A percentile compares a stretch with the other conserved stretches of the same genome.
Evolutionary conservation across 2,797 vertebrate species (phyloP).

Genomic region (Acrossocheilus fasciatus): DNA sequence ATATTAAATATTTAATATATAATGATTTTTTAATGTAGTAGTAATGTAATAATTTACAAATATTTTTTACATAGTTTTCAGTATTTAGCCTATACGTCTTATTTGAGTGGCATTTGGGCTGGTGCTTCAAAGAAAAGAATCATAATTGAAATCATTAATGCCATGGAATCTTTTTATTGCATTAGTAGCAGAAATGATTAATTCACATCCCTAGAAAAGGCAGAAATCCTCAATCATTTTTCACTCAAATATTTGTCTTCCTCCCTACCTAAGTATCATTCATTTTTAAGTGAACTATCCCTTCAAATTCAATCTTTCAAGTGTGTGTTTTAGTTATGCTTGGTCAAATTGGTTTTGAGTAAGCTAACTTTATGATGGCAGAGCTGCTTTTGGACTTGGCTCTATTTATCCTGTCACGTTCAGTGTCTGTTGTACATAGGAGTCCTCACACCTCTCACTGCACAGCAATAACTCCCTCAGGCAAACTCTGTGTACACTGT

Average conservation of each 20-base stretch:
- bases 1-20: no score
- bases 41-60: not conserved
- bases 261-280: not conserved
- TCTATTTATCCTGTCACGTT: not conserved
- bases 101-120: not conserved
- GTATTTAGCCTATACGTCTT: not conserved
- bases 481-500: constrained; percentile 32
- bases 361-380: not conserved
- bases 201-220: not conserved
- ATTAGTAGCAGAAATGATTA: not conserved
- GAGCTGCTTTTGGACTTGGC: not conserved
- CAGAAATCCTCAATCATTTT: not conserved
- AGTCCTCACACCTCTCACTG: not conserved
- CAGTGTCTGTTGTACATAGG: constrained; percentile 2
- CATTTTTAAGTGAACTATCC: not conserved
- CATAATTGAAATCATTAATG: not conserved
- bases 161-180: not conserved
- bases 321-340: not conserved
- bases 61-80: no score
- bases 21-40: not conserved
- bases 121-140: not conserved
- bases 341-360: not conserved
- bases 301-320: not conserved
- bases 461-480: constrained; percentile 28
- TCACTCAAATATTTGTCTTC: not conserved